phyloP scores from a whole-genome alignment of 2,888 invertebrate species.

The Eustalomyia histrio region DNA sequence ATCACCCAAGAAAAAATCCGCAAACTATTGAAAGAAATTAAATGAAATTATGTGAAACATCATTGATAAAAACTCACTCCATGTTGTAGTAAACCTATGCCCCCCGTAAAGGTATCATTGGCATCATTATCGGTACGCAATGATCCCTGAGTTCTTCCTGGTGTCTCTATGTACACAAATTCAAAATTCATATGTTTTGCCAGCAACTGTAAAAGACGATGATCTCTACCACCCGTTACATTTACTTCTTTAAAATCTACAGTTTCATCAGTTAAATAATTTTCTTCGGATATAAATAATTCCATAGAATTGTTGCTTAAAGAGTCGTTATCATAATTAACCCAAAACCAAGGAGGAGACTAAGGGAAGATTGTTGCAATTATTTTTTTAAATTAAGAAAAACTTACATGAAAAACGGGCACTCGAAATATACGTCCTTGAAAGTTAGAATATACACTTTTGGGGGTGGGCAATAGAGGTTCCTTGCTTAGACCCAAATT shows the following conservation, averaged over 20 bases:
- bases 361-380: conserved; percentile 67
- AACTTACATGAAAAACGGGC: conserved; percentile 86
- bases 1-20: conserved; percentile 87
- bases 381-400: not conserved
- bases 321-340: conserved; percentile 82
- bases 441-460: conserved; percentile 84
- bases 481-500: conserved; percentile 83
- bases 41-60: not conserved
- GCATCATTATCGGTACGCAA: conserved; percentile 78
- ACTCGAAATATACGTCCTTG: conserved; percentile 83
- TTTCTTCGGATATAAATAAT: conserved; percentile 52
- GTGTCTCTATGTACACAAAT: conserved; percentile 86
- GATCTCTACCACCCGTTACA: conserved; percentile 87
- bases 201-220: conserved; percentile 84
- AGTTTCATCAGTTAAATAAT: conserved; percentile 21
- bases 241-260: conserved; percentile 69
- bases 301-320: conserved; percentile 49
- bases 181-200: conserved; percentile 86
- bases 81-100: conserved; percentile 85
- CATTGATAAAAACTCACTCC: conserved; percentile 80
- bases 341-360: conserved; percentile 90
- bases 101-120: conserved; percentile 86
- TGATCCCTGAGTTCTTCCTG: conserved; percentile 86
- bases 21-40: conserved; percentile 77
- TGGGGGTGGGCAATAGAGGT: conserved; percentile 83